Evolutionary conservation across 2,113 vertebrate genomes (phyloP).

Genomic region (Pyrgilauda ruficollis): DNA sequence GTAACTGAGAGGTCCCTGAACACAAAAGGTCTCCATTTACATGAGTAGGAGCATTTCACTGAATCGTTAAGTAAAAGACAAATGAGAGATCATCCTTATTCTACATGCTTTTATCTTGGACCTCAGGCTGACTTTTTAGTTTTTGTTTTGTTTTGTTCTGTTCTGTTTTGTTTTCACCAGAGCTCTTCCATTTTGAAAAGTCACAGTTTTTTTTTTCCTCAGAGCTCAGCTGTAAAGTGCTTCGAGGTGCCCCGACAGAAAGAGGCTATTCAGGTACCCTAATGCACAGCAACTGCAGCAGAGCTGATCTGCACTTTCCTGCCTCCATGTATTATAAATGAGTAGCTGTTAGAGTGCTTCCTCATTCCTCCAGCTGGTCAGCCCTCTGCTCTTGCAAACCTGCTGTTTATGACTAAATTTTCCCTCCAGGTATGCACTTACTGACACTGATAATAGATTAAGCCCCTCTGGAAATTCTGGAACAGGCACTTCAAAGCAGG

Average conservation of each 20-base stretch:
- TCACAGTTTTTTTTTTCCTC: neutral
- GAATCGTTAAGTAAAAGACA: neutral
- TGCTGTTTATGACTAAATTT: constrained; percentile 34
- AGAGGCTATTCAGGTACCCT: neutral
- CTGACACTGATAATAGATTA: constrained; percentile 45
- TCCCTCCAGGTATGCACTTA: constrained; percentile 51
- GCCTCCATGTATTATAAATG: constrained; percentile 31
- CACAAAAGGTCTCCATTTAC: neutral
- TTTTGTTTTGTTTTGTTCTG: neutral
- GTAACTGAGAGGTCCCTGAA: neutral
- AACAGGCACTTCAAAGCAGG: constrained; percentile 55
- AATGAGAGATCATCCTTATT: neutral
- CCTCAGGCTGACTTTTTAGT: neutral
- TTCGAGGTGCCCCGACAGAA: neutral
- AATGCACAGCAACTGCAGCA: neutral
- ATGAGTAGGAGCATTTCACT: neutral
- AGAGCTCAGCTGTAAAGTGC: neutral
- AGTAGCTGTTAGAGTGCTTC: constrained; percentile 17
- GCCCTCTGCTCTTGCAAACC: constrained; percentile 34
- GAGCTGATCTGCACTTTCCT: neutral
- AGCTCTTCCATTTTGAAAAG: neutral
- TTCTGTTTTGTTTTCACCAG: neutral
- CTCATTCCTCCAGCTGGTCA: constrained; percentile 44
- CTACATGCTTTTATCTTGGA: neutral
- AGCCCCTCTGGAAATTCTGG: constrained; percentile 43